Evolutionary conservation across 1,140 invertebrate species (phyloP).

Genomic region (Diorhabda elongata): DNA sequence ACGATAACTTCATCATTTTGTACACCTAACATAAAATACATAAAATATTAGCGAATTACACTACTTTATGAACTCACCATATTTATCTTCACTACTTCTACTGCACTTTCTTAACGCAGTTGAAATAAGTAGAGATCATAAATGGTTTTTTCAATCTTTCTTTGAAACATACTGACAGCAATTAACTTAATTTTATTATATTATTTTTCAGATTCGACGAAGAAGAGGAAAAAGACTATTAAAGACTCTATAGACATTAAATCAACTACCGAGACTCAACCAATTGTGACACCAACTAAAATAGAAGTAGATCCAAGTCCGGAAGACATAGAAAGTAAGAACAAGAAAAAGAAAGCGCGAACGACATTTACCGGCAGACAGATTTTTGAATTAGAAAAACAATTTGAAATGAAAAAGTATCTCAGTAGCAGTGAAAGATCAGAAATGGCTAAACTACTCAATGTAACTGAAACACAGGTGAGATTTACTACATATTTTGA

Average conservation of each 20-base stretch:
- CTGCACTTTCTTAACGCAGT: too few species aligned
- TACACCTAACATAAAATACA: too few species aligned
- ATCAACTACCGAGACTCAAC: conserved; percentile 16
- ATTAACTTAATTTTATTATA: too few species aligned
- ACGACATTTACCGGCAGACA: conserved; percentile 93
- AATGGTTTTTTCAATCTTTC: too few species aligned
- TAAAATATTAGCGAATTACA: too few species aligned
- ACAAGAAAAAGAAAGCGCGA: conserved; percentile 88
- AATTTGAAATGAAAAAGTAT: conserved; percentile 95
- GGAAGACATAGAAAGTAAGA: conserved; percentile 56
- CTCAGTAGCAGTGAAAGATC: conserved; percentile 90
- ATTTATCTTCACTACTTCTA: too few species aligned
- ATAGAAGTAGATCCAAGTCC: conserved; percentile 48
- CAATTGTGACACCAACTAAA: conserved; percentile 7
- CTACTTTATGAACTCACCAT: too few species aligned
- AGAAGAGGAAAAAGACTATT: conserved; percentile 39
- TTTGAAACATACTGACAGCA: too few species aligned
- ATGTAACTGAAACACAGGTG: conserved; percentile 95
- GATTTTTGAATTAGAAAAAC: conserved; percentile 93
- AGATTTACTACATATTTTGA: conserved; percentile 25
- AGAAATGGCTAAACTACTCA: conserved; percentile 88
- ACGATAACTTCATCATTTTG: too few species aligned
- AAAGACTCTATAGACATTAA: conserved; percentile 40
- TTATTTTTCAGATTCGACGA: not conserved
- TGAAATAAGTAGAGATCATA: too few species aligned